These are phyloP conservation scores for Falcunculus frontatus DNA, from an alignment of 2,113 vertebrate species.

Conservation along the genomic window DNA sequence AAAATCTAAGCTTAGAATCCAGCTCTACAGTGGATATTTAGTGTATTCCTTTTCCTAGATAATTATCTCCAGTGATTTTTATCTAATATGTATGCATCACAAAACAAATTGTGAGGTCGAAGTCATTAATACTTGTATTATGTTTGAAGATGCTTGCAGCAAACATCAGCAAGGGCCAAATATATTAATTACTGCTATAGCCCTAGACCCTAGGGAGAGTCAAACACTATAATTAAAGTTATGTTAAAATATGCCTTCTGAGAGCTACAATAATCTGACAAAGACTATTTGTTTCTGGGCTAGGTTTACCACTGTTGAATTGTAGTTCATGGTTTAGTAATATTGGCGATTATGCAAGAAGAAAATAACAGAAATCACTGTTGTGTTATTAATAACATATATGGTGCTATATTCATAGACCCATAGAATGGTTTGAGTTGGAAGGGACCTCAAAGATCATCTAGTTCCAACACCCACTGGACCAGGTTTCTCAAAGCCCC, in stretches of 20 bases:
- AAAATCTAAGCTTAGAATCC: not conserved
- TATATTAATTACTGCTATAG: not conserved
- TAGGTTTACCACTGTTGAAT: not conserved
- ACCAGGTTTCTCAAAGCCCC: not conserved
- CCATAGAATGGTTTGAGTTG: not conserved
- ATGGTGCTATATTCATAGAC: not conserved
- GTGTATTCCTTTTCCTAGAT: not conserved
- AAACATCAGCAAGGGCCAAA: not conserved
- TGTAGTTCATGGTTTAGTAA: not conserved
- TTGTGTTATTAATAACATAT: not conserved
- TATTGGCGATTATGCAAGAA: not conserved
- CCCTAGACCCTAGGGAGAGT: not conserved
- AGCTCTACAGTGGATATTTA: not conserved
- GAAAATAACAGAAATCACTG: not conserved
- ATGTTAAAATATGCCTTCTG: not conserved
- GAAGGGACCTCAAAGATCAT: not conserved
- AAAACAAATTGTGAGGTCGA: not conserved
- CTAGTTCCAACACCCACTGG: not conserved
- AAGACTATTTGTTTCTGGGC: not conserved
- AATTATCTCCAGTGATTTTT: not conserved
- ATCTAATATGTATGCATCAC: not conserved
- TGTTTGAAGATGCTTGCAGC: not conserved
- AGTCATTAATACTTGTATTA: not conserved
- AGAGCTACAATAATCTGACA: not conserved
- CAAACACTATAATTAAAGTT: not conserved